Evolutionary conservation across 2,113 vertebrate genomes (phyloP), one percentile per base, ranked within the genome.

Genomic region (Lophochroa leadbeateri): DNA sequence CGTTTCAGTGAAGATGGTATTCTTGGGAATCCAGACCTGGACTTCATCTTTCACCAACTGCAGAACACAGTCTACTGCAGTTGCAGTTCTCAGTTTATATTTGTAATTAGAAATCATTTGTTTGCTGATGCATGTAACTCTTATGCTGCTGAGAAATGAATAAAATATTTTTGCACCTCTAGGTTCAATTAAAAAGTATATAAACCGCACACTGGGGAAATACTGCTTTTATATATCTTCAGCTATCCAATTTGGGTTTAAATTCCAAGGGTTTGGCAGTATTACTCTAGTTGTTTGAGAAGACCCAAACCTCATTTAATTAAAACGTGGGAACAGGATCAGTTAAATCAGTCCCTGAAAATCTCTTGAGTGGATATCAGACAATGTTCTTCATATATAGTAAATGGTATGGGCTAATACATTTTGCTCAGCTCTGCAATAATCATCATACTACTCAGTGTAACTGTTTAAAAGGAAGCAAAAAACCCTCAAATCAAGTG

Each of bases 401-500:
- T 10, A 20, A 58, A 58, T n/a, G 25, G 28, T 64, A 25, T 2
- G 18, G 41, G 28, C n/a, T 2, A 4, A 46, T 3, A 7, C 33
- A 31, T 33, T 44, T 61, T 21, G 15, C 39, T 88, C 28, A 83
- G 49, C 76, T 83, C 55, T 83, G 37, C 44, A 86, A 23, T 1
- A 63, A 28, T 44, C 24, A 57, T 12, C 18, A 11, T 2, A 41
- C n/a, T 84, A 55, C 25, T 79, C 57, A 82, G 58, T 15, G 4
- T 6, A 52, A 58, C 28, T 33, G 19, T 17, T 35, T 17, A 88
- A 47, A 19, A 55, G 25, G 53, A 83, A 13, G 41, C 5, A 61
- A 77, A 88, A 79, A 39, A 16, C 0, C 0, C 37, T 6, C n/a
- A 72, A 55, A 64, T 9, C 35, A 58, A 53, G 10, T 18, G 17